Conservation (phyloP, 2,888 invertebrate genomes). For the Linnaemya tessellans region DNA sequence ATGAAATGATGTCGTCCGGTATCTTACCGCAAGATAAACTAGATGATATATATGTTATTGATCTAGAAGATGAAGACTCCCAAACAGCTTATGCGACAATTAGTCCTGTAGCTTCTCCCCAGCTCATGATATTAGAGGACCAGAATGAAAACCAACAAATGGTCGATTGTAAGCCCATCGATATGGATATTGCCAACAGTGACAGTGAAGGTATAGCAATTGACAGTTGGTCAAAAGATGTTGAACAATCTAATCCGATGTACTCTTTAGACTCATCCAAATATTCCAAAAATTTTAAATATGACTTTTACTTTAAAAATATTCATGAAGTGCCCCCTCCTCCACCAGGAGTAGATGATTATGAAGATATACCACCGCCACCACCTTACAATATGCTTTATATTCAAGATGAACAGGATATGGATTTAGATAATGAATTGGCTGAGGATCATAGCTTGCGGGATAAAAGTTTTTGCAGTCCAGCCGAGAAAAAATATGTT, state of each 20-base stretch:
- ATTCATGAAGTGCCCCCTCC: slow-evolving; percentile 58
- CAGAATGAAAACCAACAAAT: slow-evolving; percentile 61
- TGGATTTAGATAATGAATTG: slow-evolving; percentile 59
- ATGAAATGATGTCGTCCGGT: slow-evolving; percentile 75
- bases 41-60: slow-evolving; percentile 74
- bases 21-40: slow-evolving; percentile 73
- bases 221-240: slow-evolving; percentile 48
- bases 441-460: not conserved
- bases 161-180: slow-evolving; percentile 79
- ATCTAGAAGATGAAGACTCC: slow-evolving; percentile 75
- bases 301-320: slow-evolving; percentile 46
- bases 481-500: not conserved
- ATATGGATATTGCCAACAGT: slow-evolving; percentile 82
- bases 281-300: slow-evolving; percentile 30
- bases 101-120: slow-evolving; percentile 82
- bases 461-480: not conserved
- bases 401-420: slow-evolving; percentile 45
- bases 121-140: slow-evolving; percentile 71
- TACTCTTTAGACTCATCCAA: slow-evolving; percentile 24
- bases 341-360: slow-evolving; percentile 66
- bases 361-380: slow-evolving; percentile 54
- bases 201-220: slow-evolving; percentile 78
- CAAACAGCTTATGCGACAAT: slow-evolving; percentile 77
- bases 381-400: slow-evolving; percentile 24
- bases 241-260: not conserved